A percentile compares a stretch with the other conserved stretches of the same genome.
phyloP scores from a whole-genome alignment of 1,140 invertebrate species.

The Apis dorsata region DNA sequence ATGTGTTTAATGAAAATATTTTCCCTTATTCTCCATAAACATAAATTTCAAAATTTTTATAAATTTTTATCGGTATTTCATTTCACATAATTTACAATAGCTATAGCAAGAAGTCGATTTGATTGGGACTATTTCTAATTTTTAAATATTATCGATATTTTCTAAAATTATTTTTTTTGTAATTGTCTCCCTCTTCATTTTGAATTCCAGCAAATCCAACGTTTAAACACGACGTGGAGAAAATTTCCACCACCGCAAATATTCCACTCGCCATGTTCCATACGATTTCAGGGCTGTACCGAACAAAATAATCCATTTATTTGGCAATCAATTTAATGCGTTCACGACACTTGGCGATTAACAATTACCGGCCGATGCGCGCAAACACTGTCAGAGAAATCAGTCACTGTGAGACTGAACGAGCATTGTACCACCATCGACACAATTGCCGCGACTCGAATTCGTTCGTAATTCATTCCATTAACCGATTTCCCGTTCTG shows the following conservation, averaged over 20 bases:
- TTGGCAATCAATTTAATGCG: constrained; percentile 50
- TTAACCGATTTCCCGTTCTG: constrained; percentile 30
- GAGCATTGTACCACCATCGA: constrained; percentile 1
- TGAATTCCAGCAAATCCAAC: background rate
- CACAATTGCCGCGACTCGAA: constrained; percentile 19
- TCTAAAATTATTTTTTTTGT: too few species aligned
- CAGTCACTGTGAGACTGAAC: background rate
- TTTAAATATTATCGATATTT: too few species aligned
- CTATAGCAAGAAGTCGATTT: too few species aligned
- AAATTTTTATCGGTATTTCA: too few species aligned
- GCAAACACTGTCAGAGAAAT: constrained; percentile 30
- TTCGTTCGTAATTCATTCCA: constrained; percentile 32
- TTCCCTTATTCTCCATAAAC: too few species aligned
- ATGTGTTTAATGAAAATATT: too few species aligned
- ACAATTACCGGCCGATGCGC: constrained; percentile 27
- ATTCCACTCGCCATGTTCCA: too few species aligned
- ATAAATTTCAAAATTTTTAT: too few species aligned
- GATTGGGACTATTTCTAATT: too few species aligned
- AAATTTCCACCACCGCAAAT: background rate
- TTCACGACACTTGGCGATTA: constrained; percentile 37
- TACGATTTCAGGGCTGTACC: too few species aligned
- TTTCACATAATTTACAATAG: too few species aligned
- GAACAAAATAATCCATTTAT: constrained; percentile 38
- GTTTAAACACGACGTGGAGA: background rate
- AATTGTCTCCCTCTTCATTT: too few species aligned